Base-by-base conservation (phyloP, 2,113 vertebrate species). In the Pseudonaja textilis region DNA sequence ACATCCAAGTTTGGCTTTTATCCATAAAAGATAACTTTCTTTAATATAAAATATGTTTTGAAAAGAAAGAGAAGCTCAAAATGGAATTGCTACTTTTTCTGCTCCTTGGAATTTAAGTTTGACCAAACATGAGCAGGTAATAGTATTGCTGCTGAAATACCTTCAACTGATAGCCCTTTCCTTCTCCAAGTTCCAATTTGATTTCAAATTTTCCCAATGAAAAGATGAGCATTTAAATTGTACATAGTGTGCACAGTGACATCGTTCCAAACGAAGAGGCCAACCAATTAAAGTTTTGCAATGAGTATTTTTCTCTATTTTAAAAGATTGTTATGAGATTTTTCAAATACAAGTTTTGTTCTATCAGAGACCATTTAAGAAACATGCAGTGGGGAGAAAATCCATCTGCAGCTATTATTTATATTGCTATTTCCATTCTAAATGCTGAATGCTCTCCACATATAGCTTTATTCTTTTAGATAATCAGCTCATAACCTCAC, bases 361-460 rank as follows among this genome's bases (percentile, higher is more conserved):
- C 57, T 29, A 47, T 11, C 3, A 10, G 74, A 59, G 42, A 9
- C 4, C 25, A n/a, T 34, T 9, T 18, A 59, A 39, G 39, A 91
- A 87, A 87, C 39, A 34, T 14, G 34, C 47, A 47, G 14, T 47
- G n/a, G 29, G 23, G 18, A 3, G 47, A 14, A 20, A 18, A 39
- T 57, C 34, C 29, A 1, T 3, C 26, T 92, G 39, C 0, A 0
- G 50, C 22, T 11, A 2, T 1, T 89, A 50, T 52, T n/a, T 29
- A 34, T n/a, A 9, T 11, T n/a, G 55, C 55, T 39, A 57, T 29
- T 85, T 18, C 42, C 85, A 91, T 5, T 29, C n/a, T 87, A 56
- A 47, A 55, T 81, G 57, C 6, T 50, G 26, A 91, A 57, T 34
- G 25, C 4, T 2, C 87, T 50, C 39, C n/a, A 52, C 18, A 42